Percentiles rank a stretch among this genome's conserved stretches.
Evolutionary conservation across 2,888 invertebrate genomes (phyloP).

Genomic region (Sesia bembeciformis): DNA sequence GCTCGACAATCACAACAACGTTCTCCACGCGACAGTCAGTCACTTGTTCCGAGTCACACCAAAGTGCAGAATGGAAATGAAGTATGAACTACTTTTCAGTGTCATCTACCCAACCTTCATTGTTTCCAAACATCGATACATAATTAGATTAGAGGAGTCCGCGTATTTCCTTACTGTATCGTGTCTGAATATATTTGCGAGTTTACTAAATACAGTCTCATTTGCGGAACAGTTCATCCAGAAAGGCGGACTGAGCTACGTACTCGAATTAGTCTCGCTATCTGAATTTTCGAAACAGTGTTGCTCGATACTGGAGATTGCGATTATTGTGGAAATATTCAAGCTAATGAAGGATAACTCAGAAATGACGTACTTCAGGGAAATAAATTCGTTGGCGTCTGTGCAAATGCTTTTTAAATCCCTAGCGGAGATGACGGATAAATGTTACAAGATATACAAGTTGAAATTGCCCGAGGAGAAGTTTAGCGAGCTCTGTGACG

Average conservation of each 20-base stretch:
- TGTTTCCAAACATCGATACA: slow-evolving; percentile 65
- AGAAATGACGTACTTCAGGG: slow-evolving; percentile 37
- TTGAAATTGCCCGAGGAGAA: slow-evolving; percentile 36
- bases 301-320: slow-evolving; percentile 76
- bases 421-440: slow-evolving; percentile 45
- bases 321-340: slow-evolving; percentile 75
- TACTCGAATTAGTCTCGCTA: slow-evolving; percentile 66
- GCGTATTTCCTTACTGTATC: slow-evolving; percentile 75
- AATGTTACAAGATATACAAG: slow-evolving; percentile 46
- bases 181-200: slow-evolving; percentile 75
- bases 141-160: slow-evolving; percentile 54
- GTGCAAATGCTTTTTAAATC: slow-evolving; percentile 61
- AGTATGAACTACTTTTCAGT: slow-evolving; percentile 72
- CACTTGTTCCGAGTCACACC: slow-evolving; percentile 76
- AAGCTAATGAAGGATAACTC: slow-evolving; percentile 50
- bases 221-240: slow-evolving; percentile 76
- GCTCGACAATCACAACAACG: slow-evolving; percentile 62
- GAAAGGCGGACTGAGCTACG: slow-evolving; percentile 71
- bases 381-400: slow-evolving; percentile 50
- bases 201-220: slow-evolving; percentile 65
- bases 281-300: slow-evolving; percentile 74
- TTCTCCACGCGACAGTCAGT: slow-evolving; percentile 72
- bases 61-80: slow-evolving; percentile 67
- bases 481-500: slow-evolving; percentile 41
- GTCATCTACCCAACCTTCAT: slow-evolving; percentile 77